Percentiles rank a stretch among this genome's conserved stretches.
Evolutionary conservation across 2,797 vertebrate species (phyloP).

Genomic region (Myripristis murdjan): DNA sequence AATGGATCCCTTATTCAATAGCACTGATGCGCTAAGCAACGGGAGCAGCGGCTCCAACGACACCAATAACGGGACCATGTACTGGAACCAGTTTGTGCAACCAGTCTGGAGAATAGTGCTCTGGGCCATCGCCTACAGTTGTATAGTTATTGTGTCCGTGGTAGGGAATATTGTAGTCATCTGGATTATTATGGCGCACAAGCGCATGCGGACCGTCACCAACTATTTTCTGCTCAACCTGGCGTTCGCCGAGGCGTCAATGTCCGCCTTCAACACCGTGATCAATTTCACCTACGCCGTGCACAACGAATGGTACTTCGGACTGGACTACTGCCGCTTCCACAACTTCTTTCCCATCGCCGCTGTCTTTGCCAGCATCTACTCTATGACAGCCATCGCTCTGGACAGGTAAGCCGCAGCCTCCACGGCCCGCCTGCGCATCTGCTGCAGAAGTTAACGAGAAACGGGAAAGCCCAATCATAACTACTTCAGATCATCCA

Average conservation of each 20-base stretch:
- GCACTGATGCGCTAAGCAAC: constrained; percentile 59
- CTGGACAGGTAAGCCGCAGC: constrained; percentile 90
- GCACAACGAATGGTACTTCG: constrained; percentile 98
- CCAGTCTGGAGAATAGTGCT: constrained; percentile 93
- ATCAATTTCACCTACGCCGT: constrained; percentile 96
- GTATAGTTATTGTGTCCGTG: constrained; percentile 92
- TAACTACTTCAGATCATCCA: not conserved
- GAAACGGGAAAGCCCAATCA: not conserved
- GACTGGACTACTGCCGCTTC: constrained; percentile 95
- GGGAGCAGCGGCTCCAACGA: constrained; percentile 66
- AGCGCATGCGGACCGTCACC: constrained; percentile 97
- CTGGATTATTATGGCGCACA: constrained; percentile 97
- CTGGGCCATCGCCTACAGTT: constrained; percentile 93
- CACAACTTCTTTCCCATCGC: constrained; percentile 99
- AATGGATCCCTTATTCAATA: constrained; percentile 83
- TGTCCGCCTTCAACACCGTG: constrained; percentile 96
- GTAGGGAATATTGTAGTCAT: constrained; percentile 94
- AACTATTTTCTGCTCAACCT: constrained; percentile 97
- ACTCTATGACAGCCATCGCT: constrained; percentile 97
- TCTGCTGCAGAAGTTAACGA: not conserved
- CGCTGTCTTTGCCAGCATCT: constrained; percentile 97
- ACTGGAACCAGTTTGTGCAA: constrained; percentile 93
- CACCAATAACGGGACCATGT: constrained; percentile 77
- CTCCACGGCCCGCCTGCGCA: not conserved
- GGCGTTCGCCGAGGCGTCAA: constrained; percentile 95